phyloP scores from a whole-genome alignment of 1,140 invertebrate genomes.

The Spodoptera litura region DNA sequence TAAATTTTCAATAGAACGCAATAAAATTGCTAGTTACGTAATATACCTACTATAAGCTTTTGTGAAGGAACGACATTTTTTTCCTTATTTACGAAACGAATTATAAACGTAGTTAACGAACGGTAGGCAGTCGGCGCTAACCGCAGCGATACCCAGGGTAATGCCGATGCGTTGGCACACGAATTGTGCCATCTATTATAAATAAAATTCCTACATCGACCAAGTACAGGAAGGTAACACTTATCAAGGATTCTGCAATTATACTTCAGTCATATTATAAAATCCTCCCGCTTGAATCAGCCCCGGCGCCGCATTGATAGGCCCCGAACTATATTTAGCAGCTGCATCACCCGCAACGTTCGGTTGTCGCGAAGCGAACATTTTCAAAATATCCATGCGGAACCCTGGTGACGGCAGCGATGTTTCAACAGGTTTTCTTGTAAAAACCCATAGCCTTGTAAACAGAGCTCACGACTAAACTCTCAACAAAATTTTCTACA shows the following conservation, averaged over 20 bases:
- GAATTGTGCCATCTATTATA: not conserved
- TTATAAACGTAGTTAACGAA: constrained; percentile 6
- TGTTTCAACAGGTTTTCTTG: constrained; percentile 39
- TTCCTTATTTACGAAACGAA: constrained; percentile 39
- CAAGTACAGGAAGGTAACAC: not conserved
- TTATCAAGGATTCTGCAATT: not conserved
- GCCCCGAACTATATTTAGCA: constrained; percentile 14
- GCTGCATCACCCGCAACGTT: constrained; percentile 8
- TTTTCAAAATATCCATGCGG: constrained; percentile 28
- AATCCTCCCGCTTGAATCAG: not conserved
- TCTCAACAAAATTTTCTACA: constrained; percentile 36
- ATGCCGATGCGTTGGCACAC: constrained; percentile 30
- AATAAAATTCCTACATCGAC: not conserved
- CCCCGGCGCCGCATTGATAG: not conserved
- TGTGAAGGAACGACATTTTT: not conserved
- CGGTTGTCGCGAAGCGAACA: not conserved
- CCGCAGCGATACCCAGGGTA: constrained; percentile 24
- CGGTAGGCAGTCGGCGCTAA: not conserved
- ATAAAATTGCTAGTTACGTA: constrained; percentile 3
- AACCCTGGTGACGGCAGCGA: constrained; percentile 20
- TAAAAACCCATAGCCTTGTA: constrained; percentile 46
- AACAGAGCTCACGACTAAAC: constrained; percentile 19
- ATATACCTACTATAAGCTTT: not conserved
- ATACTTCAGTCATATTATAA: too few species aligned
- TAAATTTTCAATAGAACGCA: constrained; percentile 1